A percentile compares a stretch with the other conserved stretches of the same genome.
These are phyloP conservation scores for Acrocera orbiculus DNA, from an alignment of 2,888 invertebrate genomes.

Conservation along the genomic window DNA sequence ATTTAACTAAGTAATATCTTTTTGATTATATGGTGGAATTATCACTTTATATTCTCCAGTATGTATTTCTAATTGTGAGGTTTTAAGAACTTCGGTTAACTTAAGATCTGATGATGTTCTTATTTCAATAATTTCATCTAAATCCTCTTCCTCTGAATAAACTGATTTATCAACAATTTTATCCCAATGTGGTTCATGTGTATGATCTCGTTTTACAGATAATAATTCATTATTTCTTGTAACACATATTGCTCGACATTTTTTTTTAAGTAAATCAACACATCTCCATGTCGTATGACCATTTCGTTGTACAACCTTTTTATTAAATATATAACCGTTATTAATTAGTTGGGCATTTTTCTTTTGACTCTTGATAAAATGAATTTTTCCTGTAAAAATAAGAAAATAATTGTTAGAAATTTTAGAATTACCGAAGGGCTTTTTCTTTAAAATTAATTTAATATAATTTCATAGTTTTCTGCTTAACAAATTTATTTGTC, in stretches of 20 bases:
- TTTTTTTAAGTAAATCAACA: conserved; percentile 12
- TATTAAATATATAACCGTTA: conserved; percentile 16
- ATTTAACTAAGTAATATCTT: too few relatives aligned
- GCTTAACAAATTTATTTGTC: too few relatives aligned
- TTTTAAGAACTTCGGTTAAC: conserved; percentile 4
- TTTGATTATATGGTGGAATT: conserved; percentile 1
- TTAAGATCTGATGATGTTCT: conserved; percentile 1
- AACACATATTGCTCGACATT: conserved; percentile 13
- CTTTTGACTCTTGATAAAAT: conserved; percentile 17
- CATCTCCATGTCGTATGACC: conserved; percentile 15
- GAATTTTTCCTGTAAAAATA: conserved; percentile 8
- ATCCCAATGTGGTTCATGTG: conserved; percentile 11
- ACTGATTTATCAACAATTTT: conserved; percentile 9
- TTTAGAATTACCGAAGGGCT: too few relatives aligned
- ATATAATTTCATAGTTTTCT: too few relatives aligned
- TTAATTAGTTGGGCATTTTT: conserved; percentile 17
- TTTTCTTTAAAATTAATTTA: too few relatives aligned
- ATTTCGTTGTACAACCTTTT: conserved; percentile 12
- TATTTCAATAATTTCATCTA: conserved; percentile 11
- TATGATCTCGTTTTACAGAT: conserved; percentile 6
- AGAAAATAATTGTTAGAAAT: too few relatives aligned
- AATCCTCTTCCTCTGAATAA: conserved; percentile 11
- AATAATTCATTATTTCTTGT: conserved; percentile 12
- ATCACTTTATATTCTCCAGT: conserved; percentile 6
- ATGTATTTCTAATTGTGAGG: conserved; percentile 4